These are phyloP conservation scores for Sorex fumeus DNA, from an alignment of 2,113 vertebrate genomes.

Conservation along the genomic window DNA sequence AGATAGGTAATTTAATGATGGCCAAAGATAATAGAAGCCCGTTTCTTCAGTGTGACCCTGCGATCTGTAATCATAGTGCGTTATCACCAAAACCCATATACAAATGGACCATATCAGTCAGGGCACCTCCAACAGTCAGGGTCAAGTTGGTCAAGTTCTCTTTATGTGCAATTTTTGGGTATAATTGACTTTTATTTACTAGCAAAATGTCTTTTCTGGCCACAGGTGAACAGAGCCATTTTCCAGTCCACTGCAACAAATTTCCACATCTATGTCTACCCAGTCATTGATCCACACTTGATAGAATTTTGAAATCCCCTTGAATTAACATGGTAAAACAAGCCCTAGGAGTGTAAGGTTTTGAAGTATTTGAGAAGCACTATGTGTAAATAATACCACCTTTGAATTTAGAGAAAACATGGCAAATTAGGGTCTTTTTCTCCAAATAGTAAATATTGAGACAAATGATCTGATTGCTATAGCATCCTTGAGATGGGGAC, in stretches of 20 bases:
- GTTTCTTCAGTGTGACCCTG: neutral
- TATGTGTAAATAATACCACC: neutral
- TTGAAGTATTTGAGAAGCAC: neutral
- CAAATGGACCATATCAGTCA: neutral
- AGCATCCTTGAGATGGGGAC: neutral
- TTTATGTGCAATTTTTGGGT: neutral
- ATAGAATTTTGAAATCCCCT: constrained; percentile 18
- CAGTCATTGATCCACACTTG: neutral
- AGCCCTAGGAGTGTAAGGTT: neutral
- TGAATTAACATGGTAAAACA: neutral
- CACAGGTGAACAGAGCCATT: neutral
- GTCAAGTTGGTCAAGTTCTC: neutral
- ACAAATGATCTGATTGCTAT: neutral
- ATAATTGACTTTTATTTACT: neutral
- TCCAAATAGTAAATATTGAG: neutral
- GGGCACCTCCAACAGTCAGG: neutral
- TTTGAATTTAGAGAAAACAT: constrained; percentile 24
- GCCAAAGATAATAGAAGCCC: neutral
- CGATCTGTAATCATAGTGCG: neutral
- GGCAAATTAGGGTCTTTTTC: neutral
- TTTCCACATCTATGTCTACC: neutral
- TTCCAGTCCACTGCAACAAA: neutral
- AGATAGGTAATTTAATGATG: neutral
- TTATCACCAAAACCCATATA: neutral
- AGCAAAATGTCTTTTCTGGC: constrained; percentile 11